phyloP scores from a whole-genome alignment of 2,113 vertebrate genomes.

The Tretioscincus oriximinensis region DNA sequence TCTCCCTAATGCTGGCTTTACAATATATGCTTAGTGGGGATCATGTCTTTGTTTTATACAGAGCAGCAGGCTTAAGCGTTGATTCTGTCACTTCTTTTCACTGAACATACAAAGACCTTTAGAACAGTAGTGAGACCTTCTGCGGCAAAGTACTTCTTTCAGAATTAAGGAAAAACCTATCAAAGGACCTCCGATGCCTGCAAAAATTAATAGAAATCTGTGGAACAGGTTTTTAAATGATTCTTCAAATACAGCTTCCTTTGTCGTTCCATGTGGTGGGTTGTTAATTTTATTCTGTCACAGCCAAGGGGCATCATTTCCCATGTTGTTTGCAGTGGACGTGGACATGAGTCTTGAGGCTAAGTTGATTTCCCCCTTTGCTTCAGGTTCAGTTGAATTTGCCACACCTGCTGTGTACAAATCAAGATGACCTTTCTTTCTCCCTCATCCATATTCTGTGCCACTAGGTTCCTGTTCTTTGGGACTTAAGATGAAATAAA shows the following conservation, averaged over 20 bases:
- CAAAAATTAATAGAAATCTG: conserved; percentile 1
- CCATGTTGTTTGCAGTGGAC: too few species aligned
- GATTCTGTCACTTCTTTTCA: conserved; percentile 9
- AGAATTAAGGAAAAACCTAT: conserved; percentile 2
- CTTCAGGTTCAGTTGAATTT: too few species aligned
- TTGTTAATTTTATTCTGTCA: conserved; percentile 6
- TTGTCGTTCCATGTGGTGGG: background rate
- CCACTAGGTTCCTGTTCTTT: too few species aligned
- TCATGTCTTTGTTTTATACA: conserved; percentile 16
- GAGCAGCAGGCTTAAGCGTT: background rate
- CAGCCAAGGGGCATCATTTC: too few species aligned
- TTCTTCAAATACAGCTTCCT: background rate
- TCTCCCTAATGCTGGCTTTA: background rate
- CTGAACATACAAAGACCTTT: conserved; percentile 1
- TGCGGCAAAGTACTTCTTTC: background rate
- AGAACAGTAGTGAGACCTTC: background rate
- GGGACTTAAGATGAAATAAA: too few species aligned
- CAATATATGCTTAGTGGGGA: background rate
- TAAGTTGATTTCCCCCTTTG: too few species aligned
- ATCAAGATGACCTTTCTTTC: too few species aligned
- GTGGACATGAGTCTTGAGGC: too few species aligned
- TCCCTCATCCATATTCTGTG: too few species aligned
- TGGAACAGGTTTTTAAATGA: background rate
- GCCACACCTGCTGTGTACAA: too few species aligned
- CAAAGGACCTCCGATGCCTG: background rate